Percentiles rank a stretch among this genome's conserved stretches.
Conservation (phyloP, 2,113 vertebrate genomes). For the Tachysurus fulvidraco region DNA sequence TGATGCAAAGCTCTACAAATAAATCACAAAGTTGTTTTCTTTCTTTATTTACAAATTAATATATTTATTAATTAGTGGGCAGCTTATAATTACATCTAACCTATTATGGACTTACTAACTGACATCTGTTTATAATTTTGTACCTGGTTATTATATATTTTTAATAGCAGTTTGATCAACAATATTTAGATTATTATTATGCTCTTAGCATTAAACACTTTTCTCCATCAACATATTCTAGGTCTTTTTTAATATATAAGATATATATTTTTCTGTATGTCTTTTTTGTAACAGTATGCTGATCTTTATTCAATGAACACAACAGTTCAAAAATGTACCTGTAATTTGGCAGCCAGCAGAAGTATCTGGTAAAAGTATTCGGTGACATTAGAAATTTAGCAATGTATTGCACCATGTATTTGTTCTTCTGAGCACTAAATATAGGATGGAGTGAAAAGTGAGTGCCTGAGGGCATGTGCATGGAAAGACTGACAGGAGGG, state of each 20-base stretch:
- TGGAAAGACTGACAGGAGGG: not conserved
- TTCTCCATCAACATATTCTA: not conserved
- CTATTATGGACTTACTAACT: not conserved
- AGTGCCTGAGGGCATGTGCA: not conserved
- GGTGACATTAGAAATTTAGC: not conserved
- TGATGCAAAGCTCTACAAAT: not conserved
- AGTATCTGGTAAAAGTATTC: not conserved
- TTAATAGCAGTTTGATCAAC: not conserved
- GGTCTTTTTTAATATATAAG: not conserved
- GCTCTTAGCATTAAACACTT: not conserved
- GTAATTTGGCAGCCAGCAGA: not conserved
- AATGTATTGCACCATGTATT: conserved; percentile 1
- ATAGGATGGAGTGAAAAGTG: not conserved
- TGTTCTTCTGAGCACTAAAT: not conserved
- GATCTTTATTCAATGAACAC: not conserved
- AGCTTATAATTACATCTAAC: not conserved
- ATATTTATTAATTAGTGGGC: not conserved
- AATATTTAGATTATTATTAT: not conserved
- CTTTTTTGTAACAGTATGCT: not conserved
- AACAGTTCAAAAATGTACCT: not conserved
- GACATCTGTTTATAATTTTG: not conserved
- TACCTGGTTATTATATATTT: not conserved
- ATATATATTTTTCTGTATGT: not conserved
- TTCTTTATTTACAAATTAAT: not conserved
- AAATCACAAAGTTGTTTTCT: not conserved